A percentile compares a stretch with the other conserved stretches of the same genome.
Evolutionary conservation across 2,888 invertebrate genomes (phyloP).

Genomic region (Hemistola chrysoprasaria): DNA sequence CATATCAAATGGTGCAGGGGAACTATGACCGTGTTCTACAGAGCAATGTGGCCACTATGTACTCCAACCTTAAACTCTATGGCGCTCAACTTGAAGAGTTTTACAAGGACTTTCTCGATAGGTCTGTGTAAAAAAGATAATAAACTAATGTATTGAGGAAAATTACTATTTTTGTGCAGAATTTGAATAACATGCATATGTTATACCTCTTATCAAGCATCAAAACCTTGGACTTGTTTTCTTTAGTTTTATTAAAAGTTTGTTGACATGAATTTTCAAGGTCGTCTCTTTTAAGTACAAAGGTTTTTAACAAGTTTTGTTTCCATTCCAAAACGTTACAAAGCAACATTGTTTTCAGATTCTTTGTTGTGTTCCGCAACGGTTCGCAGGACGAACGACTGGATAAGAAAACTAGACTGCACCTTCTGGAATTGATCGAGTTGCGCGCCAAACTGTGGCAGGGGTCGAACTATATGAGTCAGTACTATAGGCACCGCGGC

Average conservation of each 20-base stretch:
- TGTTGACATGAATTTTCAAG: no score
- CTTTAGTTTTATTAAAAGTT: not conserved
- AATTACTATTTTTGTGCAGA: no score
- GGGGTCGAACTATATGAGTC: conserved; percentile 90
- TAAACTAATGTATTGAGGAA: no score
- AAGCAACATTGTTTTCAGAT: conserved; percentile 79
- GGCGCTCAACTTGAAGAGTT: conserved; percentile 91
- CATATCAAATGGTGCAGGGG: conserved; percentile 88
- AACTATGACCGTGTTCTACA: conserved; percentile 87
- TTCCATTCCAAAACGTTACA: not conserved
- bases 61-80: conserved; percentile 90
- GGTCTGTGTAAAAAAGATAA: no score
- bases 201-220: no score
- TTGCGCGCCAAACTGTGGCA: conserved; percentile 96
- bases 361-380: conserved; percentile 93
- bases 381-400: conserved; percentile 94
- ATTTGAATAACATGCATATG: no score
- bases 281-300: no score
- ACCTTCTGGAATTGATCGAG: conserved; percentile 95
- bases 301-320: no score
- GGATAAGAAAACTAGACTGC: conserved; percentile 92
- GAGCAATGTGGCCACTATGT: conserved; percentile 89
- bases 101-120: conserved; percentile 93
- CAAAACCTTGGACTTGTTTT: not conserved
- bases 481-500: conserved; percentile 89